Percentiles rank a stretch among this genome's conserved stretches.
These are phyloP conservation scores for Leptonema lineaticorne DNA, from an alignment of 1,140 invertebrate species.

Conservation along the genomic window DNA sequence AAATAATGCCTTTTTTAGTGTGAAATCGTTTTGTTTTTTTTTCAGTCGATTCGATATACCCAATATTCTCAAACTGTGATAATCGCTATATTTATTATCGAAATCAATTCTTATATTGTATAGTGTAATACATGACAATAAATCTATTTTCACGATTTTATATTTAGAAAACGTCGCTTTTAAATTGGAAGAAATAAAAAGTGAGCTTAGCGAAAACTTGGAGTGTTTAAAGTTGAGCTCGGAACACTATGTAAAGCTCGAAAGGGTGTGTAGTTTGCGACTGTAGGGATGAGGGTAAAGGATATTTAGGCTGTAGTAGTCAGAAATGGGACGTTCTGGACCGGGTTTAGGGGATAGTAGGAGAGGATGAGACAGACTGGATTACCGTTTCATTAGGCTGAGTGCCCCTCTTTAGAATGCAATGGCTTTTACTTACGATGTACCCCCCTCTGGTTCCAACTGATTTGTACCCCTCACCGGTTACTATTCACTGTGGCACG, in stretches of 20 bases:
- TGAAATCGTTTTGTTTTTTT: too few relatives aligned
- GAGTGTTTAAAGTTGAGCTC: too few relatives aligned
- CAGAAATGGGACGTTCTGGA: background rate
- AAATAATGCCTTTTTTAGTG: slow-evolving; percentile 1
- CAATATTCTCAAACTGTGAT: too few relatives aligned
- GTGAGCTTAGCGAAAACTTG: too few relatives aligned
- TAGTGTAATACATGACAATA: too few relatives aligned
- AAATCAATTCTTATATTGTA: too few relatives aligned
- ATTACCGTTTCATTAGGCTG: slow-evolving; percentile 42
- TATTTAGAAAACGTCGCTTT: too few relatives aligned
- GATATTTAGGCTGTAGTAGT: background rate
- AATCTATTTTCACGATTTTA: too few relatives aligned
- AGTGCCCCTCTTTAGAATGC: slow-evolving; percentile 43
- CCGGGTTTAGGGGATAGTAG: background rate
- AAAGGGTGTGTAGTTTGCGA: background rate
- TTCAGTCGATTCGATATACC: too few relatives aligned
- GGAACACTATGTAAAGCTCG: too few relatives aligned
- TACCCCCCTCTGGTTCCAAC: slow-evolving; percentile 3
- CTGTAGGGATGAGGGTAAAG: background rate
- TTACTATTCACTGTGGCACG: slow-evolving; percentile 24
- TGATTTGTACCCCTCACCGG: slow-evolving; percentile 37
- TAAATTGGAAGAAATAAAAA: too few relatives aligned
- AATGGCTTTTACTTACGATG: slow-evolving; percentile 37
- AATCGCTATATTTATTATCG: too few relatives aligned
- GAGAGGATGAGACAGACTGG: slow-evolving; percentile 28